phyloP scores from a whole-genome alignment of 2,888 invertebrate species.

The Acanthosepion pharaonis region DNA sequence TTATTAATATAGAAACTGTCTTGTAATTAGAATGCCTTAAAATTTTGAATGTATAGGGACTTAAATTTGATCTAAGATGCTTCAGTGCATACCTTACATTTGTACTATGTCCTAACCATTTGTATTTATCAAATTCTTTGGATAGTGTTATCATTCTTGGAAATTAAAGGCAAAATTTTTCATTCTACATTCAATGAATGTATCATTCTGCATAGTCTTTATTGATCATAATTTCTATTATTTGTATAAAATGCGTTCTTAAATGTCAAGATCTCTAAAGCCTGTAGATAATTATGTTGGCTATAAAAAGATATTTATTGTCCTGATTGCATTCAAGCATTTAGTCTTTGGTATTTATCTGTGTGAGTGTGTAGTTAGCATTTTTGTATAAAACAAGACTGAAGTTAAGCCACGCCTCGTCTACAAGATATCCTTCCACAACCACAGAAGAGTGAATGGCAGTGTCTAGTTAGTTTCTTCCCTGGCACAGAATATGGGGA shows the following conservation, averaged over 20 bases:
- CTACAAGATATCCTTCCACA: background rate
- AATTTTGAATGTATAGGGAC: too few relatives aligned
- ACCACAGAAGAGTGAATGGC: constrained; percentile 2
- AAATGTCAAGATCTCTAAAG: too few relatives aligned
- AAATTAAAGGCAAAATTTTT: background rate
- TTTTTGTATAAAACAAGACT: background rate
- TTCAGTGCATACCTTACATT: too few relatives aligned
- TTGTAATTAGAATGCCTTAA: too few relatives aligned
- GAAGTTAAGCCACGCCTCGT: background rate
- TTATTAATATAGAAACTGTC: too few relatives aligned
- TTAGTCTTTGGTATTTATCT: background rate
- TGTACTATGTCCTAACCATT: too few relatives aligned
- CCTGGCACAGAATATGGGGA: background rate
- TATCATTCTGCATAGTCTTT: background rate
- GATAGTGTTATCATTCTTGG: background rate
- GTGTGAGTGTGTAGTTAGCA: background rate
- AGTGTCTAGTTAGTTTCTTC: constrained; percentile 33
- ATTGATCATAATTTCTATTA: too few relatives aligned
- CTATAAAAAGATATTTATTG: background rate
- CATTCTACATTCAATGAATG: background rate
- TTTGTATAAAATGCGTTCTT: too few relatives aligned
- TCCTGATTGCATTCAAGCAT: background rate
- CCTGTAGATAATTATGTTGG: too few relatives aligned
- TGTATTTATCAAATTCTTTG: background rate
- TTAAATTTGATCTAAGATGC: too few relatives aligned